Evolutionary conservation across 2,888 invertebrate species (phyloP).

Genomic region (Clivina fossor): DNA sequence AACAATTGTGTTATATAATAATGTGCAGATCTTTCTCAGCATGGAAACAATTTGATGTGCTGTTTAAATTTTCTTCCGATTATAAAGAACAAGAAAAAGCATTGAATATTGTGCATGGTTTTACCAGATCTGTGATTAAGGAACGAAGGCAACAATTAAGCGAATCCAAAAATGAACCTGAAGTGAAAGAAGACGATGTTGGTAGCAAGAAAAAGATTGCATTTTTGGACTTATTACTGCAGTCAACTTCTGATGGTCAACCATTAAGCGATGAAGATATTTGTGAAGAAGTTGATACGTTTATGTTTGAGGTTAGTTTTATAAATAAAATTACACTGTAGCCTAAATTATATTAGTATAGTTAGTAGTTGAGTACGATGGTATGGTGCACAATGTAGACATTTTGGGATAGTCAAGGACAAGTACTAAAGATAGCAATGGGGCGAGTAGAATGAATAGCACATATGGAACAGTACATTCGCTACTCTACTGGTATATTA

Average conservation of each 20-base stretch:
- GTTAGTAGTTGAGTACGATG: too few relatives aligned
- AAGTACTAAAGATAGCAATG: too few relatives aligned
- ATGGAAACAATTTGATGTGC: slow-evolving; percentile 55
- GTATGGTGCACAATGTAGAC: too few relatives aligned
- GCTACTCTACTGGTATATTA: too few relatives aligned
- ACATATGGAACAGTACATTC: too few relatives aligned
- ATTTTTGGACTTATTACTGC: slow-evolving; percentile 66
- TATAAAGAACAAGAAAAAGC: slow-evolving; percentile 60
- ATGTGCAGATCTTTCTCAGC: slow-evolving; percentile 49
- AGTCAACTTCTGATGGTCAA: slow-evolving; percentile 61
- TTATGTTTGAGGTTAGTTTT: slow-evolving; percentile 74
- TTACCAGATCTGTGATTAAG: slow-evolving; percentile 60
- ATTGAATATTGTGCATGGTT: slow-evolving; percentile 56
- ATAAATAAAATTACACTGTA: too few relatives aligned
- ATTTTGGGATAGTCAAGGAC: too few relatives aligned
- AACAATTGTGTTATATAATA: slow-evolving; percentile 52
- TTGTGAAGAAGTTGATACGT: slow-evolving; percentile 70
- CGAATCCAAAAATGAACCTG: background rate
- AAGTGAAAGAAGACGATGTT: slow-evolving; percentile 41
- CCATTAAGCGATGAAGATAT: slow-evolving; percentile 61
- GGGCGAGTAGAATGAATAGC: too few relatives aligned
- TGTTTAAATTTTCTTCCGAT: slow-evolving; percentile 57
- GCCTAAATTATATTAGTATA: too few relatives aligned
- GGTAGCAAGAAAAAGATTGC: slow-evolving; percentile 64
- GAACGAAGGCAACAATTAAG: slow-evolving; percentile 48